phyloP scores from a whole-genome alignment of 2,797 vertebrate species.

The Alouatta caraya region DNA sequence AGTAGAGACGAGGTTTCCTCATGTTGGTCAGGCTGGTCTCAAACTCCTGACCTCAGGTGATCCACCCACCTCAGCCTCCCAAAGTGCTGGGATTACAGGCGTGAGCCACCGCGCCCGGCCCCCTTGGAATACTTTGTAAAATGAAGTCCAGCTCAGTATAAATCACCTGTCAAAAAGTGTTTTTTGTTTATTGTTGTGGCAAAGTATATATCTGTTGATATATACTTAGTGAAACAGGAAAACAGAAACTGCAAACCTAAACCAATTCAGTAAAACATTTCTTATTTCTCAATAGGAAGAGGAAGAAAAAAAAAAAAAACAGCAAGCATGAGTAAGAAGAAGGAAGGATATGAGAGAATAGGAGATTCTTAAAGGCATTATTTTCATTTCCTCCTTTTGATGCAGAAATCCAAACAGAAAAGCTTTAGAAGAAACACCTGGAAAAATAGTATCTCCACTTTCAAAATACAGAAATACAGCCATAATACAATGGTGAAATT shows the following conservation, averaged over 20 bases:
- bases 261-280: slow-evolving; percentile 17
- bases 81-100: background rate
- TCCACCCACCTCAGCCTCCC: background rate
- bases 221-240: background rate
- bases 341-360: slow-evolving; percentile 60
- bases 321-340: slow-evolving; percentile 45
- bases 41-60: background rate
- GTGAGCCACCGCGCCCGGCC: background rate
- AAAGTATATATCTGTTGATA: background rate
- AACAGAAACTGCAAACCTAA: slow-evolving; percentile 29
- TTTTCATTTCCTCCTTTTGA: slow-evolving; percentile 53
- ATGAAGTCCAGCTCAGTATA: background rate
- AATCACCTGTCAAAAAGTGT: slow-evolving; percentile 6
- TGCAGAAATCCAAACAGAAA: slow-evolving; percentile 38
- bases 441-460: slow-evolving; percentile 10
- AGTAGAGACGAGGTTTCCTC: background rate
- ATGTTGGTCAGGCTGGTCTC: background rate
- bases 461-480: background rate
- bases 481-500: background rate
- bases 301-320: background rate
- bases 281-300: slow-evolving; percentile 38
- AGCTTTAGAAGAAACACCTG: slow-evolving; percentile 63
- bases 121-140: slow-evolving; percentile 28
- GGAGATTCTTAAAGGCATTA: slow-evolving; percentile 3
- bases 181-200: background rate